These are phyloP conservation scores for Synergus umbraculus DNA, from an alignment of 2,888 invertebrate species.

Conservation along the genomic window DNA sequence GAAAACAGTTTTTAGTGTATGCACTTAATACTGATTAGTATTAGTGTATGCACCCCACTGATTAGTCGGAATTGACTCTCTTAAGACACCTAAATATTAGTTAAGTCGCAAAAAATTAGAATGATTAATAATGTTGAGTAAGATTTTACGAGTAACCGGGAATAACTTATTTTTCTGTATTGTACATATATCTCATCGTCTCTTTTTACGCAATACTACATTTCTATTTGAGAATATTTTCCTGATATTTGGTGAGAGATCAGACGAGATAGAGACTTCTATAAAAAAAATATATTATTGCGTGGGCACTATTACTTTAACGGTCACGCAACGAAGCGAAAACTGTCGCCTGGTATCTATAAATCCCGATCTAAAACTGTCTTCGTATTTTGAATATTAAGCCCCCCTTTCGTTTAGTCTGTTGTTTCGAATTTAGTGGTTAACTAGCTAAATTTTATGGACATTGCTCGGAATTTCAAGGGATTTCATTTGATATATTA, in stretches of 20 bases:
- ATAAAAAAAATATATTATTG: slow-evolving; percentile 54
- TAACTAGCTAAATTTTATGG: background rate
- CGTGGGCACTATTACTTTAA: slow-evolving; percentile 67
- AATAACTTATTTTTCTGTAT: background rate
- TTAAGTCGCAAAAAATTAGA: too few species aligned
- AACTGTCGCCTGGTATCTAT: slow-evolving; percentile 61
- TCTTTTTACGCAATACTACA: slow-evolving; percentile 22
- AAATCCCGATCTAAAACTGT: slow-evolving; percentile 71
- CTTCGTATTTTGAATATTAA: slow-evolving; percentile 54
- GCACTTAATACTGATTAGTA: too few species aligned
- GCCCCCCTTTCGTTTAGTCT: slow-evolving; percentile 34
- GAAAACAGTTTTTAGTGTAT: too few species aligned
- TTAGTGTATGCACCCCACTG: too few species aligned
- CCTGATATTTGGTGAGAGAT: slow-evolving; percentile 22
- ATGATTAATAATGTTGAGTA: background rate
- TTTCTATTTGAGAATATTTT: slow-evolving; percentile 27
- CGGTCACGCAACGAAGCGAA: slow-evolving; percentile 54
- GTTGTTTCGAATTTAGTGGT: slow-evolving; percentile 9
- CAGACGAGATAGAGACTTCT: slow-evolving; percentile 7
- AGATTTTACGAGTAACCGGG: background rate
- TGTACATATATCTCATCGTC: background rate
- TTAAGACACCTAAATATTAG: too few species aligned
- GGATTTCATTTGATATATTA: background rate
- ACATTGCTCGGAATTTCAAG: too few species aligned
- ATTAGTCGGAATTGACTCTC: background rate